phyloP scores from a whole-genome alignment of 2,797 vertebrate genomes.

The Zalophus californianus region DNA sequence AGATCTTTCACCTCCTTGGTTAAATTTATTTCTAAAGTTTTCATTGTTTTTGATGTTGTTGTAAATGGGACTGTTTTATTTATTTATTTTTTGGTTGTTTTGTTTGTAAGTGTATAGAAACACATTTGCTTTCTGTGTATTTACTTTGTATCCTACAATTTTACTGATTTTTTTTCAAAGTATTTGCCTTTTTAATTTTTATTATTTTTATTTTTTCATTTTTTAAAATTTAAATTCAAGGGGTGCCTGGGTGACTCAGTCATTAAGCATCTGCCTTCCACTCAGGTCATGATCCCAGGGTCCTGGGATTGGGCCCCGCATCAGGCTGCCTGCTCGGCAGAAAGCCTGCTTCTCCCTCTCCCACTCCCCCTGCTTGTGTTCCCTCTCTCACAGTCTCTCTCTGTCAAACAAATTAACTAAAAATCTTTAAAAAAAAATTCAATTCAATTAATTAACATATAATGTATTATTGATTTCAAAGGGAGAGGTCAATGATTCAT shows the following conservation, averaged over 20 bases:
- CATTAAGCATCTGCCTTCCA: too few species aligned
- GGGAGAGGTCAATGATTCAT: background rate
- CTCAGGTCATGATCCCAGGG: too few species aligned
- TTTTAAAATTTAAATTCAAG: background rate
- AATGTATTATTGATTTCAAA: background rate
- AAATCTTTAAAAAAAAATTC: too few species aligned
- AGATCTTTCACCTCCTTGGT: background rate
- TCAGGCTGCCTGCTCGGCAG: too few species aligned
- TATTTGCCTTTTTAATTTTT: too few species aligned
- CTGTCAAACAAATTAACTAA: too few species aligned
- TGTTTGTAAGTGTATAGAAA: background rate
- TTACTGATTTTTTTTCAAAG: background rate
- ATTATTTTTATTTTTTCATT: background rate
- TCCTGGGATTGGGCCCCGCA: too few species aligned
- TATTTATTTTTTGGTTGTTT: background rate
- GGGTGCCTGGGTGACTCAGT: too few species aligned
- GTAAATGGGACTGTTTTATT: background rate
- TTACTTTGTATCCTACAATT: background rate
- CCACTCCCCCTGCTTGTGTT: too few species aligned
- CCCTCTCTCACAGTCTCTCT: too few species aligned
- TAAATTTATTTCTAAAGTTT: background rate
- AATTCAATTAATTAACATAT: background rate
- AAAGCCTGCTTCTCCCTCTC: too few species aligned
- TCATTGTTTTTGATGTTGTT: background rate
- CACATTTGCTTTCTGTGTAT: background rate